These are phyloP conservation scores for Acestrorhynchus altus DNA, from an alignment of 2,797 vertebrate genomes.

Conservation along the genomic window DNA sequence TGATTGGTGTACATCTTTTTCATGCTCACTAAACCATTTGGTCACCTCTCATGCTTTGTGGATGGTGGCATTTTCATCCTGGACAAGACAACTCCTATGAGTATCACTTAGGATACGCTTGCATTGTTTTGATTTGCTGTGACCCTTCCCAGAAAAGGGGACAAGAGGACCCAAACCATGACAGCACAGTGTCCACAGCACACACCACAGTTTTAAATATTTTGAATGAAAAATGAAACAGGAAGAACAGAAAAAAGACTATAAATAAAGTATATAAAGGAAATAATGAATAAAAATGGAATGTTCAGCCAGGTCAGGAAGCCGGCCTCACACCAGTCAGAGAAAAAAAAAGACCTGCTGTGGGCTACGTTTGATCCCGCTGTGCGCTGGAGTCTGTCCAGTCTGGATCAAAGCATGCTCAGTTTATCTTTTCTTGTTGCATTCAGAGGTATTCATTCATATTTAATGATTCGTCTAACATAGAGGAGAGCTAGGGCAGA, in stretches of 20 bases:
- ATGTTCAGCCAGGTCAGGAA: constrained; percentile 24
- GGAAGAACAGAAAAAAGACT: not conserved
- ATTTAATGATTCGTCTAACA: constrained; percentile 25
- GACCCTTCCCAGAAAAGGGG: too few relatives aligned
- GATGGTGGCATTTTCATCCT: too few relatives aligned
- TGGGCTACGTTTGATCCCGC: constrained; percentile 59
- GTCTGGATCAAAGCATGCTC: constrained; percentile 60
- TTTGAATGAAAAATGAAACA: constrained; percentile 21
- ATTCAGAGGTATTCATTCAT: constrained; percentile 47
- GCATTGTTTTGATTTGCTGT: too few relatives aligned
- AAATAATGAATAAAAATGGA: constrained; percentile 27
- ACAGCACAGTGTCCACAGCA: too few relatives aligned
- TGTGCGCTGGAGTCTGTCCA: constrained; percentile 42
- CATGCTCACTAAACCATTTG: too few relatives aligned
- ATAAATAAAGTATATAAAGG: too few relatives aligned
- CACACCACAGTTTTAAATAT: not conserved
- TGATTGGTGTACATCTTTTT: too few relatives aligned
- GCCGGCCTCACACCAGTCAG: constrained; percentile 25
- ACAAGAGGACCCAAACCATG: too few relatives aligned
- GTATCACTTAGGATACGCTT: too few relatives aligned
- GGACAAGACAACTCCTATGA: too few relatives aligned
- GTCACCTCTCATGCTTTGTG: too few relatives aligned
- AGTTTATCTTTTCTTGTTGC: constrained; percentile 41
- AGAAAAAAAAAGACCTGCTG: constrained; percentile 57
- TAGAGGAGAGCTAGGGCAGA: constrained; percentile 25